phyloP scores from a whole-genome alignment of 1,140 invertebrate genomes.

The Halotydeus destructor region DNA sequence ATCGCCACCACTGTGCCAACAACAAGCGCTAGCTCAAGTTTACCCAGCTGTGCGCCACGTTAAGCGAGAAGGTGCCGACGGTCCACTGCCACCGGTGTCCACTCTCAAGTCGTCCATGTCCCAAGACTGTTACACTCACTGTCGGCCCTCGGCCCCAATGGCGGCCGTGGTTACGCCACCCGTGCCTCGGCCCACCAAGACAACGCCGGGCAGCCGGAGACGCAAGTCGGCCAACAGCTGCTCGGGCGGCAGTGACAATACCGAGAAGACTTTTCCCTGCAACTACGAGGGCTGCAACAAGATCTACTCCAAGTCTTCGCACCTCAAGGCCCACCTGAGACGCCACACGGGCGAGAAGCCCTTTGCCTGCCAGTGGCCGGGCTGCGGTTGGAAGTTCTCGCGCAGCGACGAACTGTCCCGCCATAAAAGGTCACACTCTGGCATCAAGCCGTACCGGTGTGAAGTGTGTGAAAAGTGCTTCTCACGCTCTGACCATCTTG shows the following conservation, averaged over 20 bases:
- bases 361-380: slow-evolving; percentile 68
- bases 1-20: background rate
- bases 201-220: background rate
- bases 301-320: slow-evolving; percentile 74
- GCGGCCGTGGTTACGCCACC: no score
- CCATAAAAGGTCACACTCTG: slow-evolving; percentile 55
- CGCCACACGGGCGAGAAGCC: slow-evolving; percentile 51
- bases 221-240: background rate
- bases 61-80: background rate
- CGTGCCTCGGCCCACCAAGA: no score
- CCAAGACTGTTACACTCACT: no score
- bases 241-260: no score
- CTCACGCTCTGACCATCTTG: slow-evolving; percentile 66
- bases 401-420: slow-evolving; percentile 65
- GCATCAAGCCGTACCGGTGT: slow-evolving; percentile 66
- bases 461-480: slow-evolving; percentile 61
- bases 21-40: background rate
- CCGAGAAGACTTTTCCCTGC: slow-evolving; percentile 36
- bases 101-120: background rate
- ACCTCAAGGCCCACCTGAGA: slow-evolving; percentile 75
- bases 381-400: slow-evolving; percentile 70
- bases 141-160: no score
- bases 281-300: slow-evolving; percentile 37
- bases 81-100: background rate
- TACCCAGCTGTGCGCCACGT: background rate